Evolutionary conservation across 1,140 invertebrate species (phyloP), one percentile per base, ranked within the genome.

Genomic region (Tetramorium parvispinum): DNA sequence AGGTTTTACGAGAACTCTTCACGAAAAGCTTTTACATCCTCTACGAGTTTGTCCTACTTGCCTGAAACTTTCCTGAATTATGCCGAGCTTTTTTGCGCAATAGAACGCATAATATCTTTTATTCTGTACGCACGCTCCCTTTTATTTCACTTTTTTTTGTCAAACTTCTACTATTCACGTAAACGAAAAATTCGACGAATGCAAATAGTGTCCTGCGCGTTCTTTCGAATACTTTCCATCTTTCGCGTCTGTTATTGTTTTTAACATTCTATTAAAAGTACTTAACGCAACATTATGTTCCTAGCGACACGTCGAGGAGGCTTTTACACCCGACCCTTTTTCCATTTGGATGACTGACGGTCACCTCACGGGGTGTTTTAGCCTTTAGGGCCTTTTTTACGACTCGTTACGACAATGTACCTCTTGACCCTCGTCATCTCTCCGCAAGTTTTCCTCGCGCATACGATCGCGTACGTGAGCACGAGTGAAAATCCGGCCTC

Each of bases 401-500:
- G 79, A 73, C 66, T 89, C 57, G 71, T 85, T 88, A 85, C 81
- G 81, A 85, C 65, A 73, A 78, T 88, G 65, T 81, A 59, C 78
- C 81, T 73, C 82, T 89, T 73, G 81, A 88, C 87, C 57, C 87
- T 77, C 57, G 87, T 85, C 88, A 27, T 55, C 27, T 65, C 27
- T 59, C 76, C 11, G 24, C 57, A 65, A 65, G 55, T 43, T 40
- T 24, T 66, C 37, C 57, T 51, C 68, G 68, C 66, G 55, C 43
- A 65, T 75, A 83, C 68, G 18, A 71, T 57, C 65, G 51, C 37
- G 13, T 71, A 24, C n/a, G 49, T 21, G 51, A 82, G 16, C 4
- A 13, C 61, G 43, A 68, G 18, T 49, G 40, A 43, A 70, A n/a
- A 71, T 70, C 18, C 65, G 49, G 21, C 61, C 32, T 68, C 65